A percentile compares a stretch with the other conserved stretches of the same genome.
Evolutionary conservation across 2,797 vertebrate species (phyloP).

Genomic region (Falco novaeseelandiae): DNA sequence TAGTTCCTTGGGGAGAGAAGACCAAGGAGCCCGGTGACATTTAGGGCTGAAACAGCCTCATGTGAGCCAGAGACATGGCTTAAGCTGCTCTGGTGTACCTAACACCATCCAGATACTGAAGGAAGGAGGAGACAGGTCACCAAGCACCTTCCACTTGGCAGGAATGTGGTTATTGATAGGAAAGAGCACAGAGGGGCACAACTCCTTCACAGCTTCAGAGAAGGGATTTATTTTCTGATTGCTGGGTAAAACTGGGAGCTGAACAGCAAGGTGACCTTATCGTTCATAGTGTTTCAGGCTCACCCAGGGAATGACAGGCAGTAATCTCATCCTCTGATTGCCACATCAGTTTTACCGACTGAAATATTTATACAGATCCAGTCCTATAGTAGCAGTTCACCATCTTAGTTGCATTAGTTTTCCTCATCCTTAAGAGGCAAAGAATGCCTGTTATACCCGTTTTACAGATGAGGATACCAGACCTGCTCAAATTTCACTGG

Average conservation of each 20-base stretch:
- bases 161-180: not conserved
- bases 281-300: not conserved
- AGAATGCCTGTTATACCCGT: not conserved
- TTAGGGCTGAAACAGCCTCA: not conserved
- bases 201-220: not conserved
- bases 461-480: not conserved
- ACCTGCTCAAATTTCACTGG: not conserved
- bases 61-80: not conserved
- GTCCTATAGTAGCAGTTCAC: not conserved
- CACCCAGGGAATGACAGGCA: not conserved
- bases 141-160: not conserved
- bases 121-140: not conserved
- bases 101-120: fast-evolving
- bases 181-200: not conserved
- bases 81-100: not conserved
- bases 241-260: not conserved
- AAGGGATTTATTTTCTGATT: not conserved
- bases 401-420: not conserved
- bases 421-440: not conserved
- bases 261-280: not conserved
- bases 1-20: not conserved
- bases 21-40: not conserved
- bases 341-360: not conserved
- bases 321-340: not conserved
- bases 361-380: not conserved